Base-by-base conservation (phyloP, 2,797 vertebrate species). In the Lagodon rhomboides region DNA sequence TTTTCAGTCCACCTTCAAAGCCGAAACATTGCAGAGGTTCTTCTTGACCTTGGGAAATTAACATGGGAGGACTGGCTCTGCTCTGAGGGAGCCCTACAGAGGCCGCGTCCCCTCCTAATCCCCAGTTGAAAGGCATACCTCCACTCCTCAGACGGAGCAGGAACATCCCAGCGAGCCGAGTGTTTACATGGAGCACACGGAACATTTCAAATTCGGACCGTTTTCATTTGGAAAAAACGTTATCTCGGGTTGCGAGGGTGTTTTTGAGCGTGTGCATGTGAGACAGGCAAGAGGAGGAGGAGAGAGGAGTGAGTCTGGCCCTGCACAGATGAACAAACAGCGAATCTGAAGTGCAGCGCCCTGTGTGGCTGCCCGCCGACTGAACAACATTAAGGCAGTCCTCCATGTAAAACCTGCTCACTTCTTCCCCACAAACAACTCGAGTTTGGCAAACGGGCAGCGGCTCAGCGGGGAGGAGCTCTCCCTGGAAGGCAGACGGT, bases 1-100 rank as follows among this genome's bases (percentile, higher is more conserved):
- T 93, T 91, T 89, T 68, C 81, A 68, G 86, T 91, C 86, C 91
- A 92, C 91, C 89, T 91, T 94, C 86, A 92, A 89, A 91, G 87
- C 87, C 86, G 77, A 83, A 88, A 93, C 89, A 78, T 86, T 80
- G 84, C 90, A 92, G 87, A 91, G 90, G 70, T 80, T 91, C 79
- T 87, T 88, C 86, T 83, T 93, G 93, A 94, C 94, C 94, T 93
- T 94, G 94, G 91, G 86, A 92, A 92, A 93, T 94, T 91, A 95
- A 93, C 91, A 93, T 93, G 91, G 91, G 91, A 91, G 83, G 89
- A 92, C 89, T 85, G 86, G 89, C 92, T 93, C 84, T 82, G 88
- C 90, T 86, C 88, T 55, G 83, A 91, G 91, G 88, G 90, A 91
- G 86, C 82, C 88, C 82, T 83, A 80, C 70, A 92, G 92, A 90